Base-by-base conservation (phyloP, 2,797 vertebrate species). In the Dallia pectoralis region DNA sequence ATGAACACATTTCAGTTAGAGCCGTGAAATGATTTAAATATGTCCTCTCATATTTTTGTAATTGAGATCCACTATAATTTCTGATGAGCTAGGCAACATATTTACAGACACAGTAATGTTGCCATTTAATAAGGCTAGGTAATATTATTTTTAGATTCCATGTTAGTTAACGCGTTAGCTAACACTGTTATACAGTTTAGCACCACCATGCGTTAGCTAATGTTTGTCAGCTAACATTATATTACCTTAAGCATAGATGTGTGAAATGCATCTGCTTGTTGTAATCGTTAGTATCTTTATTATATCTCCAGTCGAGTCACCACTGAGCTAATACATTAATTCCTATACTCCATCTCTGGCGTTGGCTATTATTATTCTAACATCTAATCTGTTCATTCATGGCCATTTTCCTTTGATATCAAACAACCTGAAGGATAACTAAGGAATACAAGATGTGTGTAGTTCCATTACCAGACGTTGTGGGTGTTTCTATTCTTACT, bases 351-450 rank as follows among this genome's bases (percentile, higher is more conserved):
- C 12, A 44, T 25, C 33, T 67, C 36, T 25, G 36, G 36, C 64
- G 4, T 29, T 19, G 29, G 61, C 56, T 63, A 22, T 25, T 47
- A 25, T 48, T 64, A 29, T 72, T 49, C 7, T 44, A 36, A 19
- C 49, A 48, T 48, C 48, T 53, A 32, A 32, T 64, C n/a, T 72
- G 40, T 64, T 62, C 64, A 48, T 64, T 62, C 62, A 62, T 44
- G 30, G 15, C 53, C 56, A 25, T 32, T 47, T 33, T 61, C 56
- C 61, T 30, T 71, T 62, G 33, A 7, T 48, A 4, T 25, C 19
- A 62, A 64, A 63, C 16, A 44, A 48, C 63, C 62, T 19, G 11
- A 19, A 49, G 63, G 47, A 51, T 53, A 66, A 64, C 25, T 4
- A 56, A 40, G n/a, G 9, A 49, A 22, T 36, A 62, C 2, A 16